These are phyloP conservation scores for Archivesica marissinica DNA, from an alignment of 1,140 invertebrate genomes.

Conservation along the genomic window DNA sequence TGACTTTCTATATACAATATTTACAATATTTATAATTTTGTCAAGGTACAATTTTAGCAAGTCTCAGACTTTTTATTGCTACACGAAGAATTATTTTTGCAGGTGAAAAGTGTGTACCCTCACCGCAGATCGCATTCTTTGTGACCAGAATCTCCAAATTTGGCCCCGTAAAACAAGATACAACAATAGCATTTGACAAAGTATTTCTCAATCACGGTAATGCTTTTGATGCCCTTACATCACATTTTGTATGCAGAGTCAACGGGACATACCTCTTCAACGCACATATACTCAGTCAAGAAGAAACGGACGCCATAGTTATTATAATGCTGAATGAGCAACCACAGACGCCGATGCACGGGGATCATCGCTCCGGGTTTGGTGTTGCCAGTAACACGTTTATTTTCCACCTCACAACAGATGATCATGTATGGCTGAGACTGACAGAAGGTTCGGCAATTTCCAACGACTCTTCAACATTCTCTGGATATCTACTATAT, in stretches of 20 bases:
- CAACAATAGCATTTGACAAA: slow-evolving; percentile 80
- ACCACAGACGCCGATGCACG: slow-evolving; percentile 81
- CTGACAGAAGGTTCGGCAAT: slow-evolving; percentile 81
- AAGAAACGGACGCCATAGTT: slow-evolving; percentile 79
- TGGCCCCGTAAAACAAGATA: slow-evolving; percentile 82
- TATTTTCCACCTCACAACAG: slow-evolving; percentile 75
- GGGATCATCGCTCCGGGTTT: slow-evolving; percentile 80
- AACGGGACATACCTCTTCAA: slow-evolving; percentile 83
- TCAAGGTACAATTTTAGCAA: too few species aligned
- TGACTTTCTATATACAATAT: too few species aligned
- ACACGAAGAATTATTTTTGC: too few species aligned
- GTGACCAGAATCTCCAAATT: slow-evolving; percentile 78
- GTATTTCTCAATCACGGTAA: slow-evolving; percentile 81
- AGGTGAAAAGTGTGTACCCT: slow-evolving; percentile 66
- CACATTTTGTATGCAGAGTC: slow-evolving; percentile 81
- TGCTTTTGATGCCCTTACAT: slow-evolving; percentile 80
- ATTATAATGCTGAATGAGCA: slow-evolving; percentile 83
- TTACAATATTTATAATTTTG: too few species aligned
- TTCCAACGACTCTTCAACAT: slow-evolving; percentile 82
- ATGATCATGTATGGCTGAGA: slow-evolving; percentile 82
- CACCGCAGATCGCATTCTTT: slow-evolving; percentile 80
- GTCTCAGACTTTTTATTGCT: too few species aligned
- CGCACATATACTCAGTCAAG: slow-evolving; percentile 79
- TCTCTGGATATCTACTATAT: slow-evolving; percentile 82
- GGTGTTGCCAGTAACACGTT: slow-evolving; percentile 82